A percentile compares a stretch with the other conserved stretches of the same genome.
phyloP scores from a whole-genome alignment of 2,113 vertebrate species.

The Pao palembangensis region DNA sequence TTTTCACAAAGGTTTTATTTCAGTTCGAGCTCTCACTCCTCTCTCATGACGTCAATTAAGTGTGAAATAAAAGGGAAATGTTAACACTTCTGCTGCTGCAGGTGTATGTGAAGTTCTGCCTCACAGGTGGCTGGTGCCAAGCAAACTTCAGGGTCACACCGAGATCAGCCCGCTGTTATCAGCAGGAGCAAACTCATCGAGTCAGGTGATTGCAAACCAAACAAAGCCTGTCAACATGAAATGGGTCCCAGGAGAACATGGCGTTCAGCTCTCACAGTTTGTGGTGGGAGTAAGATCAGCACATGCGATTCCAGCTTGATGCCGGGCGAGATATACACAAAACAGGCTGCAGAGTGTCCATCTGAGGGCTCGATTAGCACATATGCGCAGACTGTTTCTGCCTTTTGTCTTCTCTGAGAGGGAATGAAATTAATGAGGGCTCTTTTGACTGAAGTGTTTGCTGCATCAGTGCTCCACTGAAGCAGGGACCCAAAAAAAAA shows the following conservation, averaged over 20 bases:
- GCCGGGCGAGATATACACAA: constrained; percentile 14
- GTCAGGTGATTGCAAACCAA: constrained; percentile 12
- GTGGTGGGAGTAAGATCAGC: constrained; percentile 14
- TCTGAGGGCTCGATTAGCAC: constrained; percentile 10
- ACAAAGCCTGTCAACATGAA: constrained; percentile 8
- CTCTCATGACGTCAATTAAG: constrained; percentile 39
- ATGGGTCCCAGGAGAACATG: constrained; percentile 13
- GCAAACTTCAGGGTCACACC: constrained; percentile 9
- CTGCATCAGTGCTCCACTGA: constrained; percentile 6
- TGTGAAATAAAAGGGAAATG: neutral
- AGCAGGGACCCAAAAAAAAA: neutral
- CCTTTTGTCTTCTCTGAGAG: constrained; percentile 10
- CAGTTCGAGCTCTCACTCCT: constrained; percentile 16
- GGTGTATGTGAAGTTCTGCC: constrained; percentile 3
- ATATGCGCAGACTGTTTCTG: neutral
- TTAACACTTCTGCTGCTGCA: neutral
- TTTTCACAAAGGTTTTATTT: constrained; percentile 44
- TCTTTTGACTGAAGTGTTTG: constrained; percentile 7
- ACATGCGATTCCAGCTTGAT: constrained; percentile 4
- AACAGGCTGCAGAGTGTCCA: constrained; percentile 9
- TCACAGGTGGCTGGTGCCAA: constrained; percentile 1
- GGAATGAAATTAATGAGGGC: constrained; percentile 34
- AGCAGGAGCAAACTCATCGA: constrained; percentile 25
- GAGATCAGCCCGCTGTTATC: neutral
- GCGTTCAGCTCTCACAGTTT: constrained; percentile 11